Conservation (phyloP, 2,888 invertebrate species). For the Tachina fera region DNA sequence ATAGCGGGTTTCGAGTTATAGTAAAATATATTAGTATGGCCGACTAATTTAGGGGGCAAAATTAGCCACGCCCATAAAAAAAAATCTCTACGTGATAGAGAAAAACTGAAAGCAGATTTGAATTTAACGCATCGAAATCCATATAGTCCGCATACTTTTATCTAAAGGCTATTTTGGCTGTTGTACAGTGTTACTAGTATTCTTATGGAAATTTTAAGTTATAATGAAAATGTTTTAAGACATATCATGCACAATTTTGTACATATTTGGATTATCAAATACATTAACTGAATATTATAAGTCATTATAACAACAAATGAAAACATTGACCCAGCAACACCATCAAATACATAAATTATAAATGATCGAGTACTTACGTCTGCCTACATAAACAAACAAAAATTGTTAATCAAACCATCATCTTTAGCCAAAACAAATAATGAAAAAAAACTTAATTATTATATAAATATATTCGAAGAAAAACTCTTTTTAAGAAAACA, state of each 20-base stretch:
- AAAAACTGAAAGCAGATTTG: too few species aligned
- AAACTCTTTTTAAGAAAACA: not conserved
- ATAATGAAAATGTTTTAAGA: not conserved
- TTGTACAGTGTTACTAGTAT: too few species aligned
- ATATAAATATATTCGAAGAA: conserved; percentile 32
- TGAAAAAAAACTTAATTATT: not conserved
- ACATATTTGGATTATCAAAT: not conserved
- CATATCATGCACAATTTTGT: not conserved
- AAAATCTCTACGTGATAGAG: too few species aligned
- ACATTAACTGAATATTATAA: not conserved
- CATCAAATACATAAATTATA: conserved; percentile 38
- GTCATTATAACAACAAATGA: not conserved
- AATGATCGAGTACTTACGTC: conserved; percentile 50
- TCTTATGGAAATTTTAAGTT: too few species aligned
- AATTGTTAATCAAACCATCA: conserved; percentile 28
- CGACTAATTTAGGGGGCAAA: too few species aligned
- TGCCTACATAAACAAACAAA: conserved; percentile 33
- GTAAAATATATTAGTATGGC: too few species aligned
- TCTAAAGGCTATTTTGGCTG: too few species aligned
- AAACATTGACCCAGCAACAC: not conserved
- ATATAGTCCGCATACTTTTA: too few species aligned
- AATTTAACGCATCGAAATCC: too few species aligned
- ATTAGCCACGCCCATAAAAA: too few species aligned
- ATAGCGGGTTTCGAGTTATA: too few species aligned
- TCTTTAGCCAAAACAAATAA: too few species aligned